Conservation (phyloP, 2,888 invertebrate species). For the Oxystoma pomonae region DNA sequence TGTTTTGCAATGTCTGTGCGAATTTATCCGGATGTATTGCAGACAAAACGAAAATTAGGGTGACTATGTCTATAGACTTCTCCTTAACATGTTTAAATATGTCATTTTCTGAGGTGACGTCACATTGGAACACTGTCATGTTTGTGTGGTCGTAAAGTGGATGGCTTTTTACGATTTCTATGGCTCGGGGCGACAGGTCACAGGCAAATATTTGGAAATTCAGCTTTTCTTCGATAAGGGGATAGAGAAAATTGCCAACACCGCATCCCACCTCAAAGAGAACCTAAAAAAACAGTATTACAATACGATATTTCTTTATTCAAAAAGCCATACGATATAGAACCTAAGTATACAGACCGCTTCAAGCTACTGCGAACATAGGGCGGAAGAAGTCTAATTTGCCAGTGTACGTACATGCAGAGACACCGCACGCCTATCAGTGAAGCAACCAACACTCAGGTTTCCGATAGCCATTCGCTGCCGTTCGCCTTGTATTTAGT, state of each 20-base stretch:
- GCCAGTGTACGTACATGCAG: too few relatives aligned
- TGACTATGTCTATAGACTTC: constrained; percentile 68
- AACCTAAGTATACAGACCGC: too few relatives aligned
- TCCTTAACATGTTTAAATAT: not conserved
- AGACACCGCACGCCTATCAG: too few relatives aligned
- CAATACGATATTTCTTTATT: too few relatives aligned
- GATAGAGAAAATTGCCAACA: constrained; percentile 95
- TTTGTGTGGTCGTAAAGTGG: constrained; percentile 60
- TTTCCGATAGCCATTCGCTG: too few relatives aligned
- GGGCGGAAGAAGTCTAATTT: too few relatives aligned
- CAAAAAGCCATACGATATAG: too few relatives aligned
- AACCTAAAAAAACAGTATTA: constrained; percentile 14
- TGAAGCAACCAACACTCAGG: too few relatives aligned
- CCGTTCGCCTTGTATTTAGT: too few relatives aligned
- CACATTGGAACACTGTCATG: constrained; percentile 79
- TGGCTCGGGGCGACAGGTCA: constrained; percentile 88
- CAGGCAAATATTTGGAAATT: constrained; percentile 79
- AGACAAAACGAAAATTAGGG: constrained; percentile 92
- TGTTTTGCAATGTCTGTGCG: constrained; percentile 56
- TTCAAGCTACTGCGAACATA: too few relatives aligned
- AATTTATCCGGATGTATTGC: constrained; percentile 89
- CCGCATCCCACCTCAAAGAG: constrained; percentile 91
- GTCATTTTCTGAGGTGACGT: constrained; percentile 67
- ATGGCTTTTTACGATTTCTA: constrained; percentile 75
- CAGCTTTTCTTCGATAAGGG: constrained; percentile 75